Percentiles rank a stretch among this genome's conserved stretches.
Evolutionary conservation across 2,113 vertebrate genomes (phyloP).

Genomic region (Rafetus swinhoei): DNA sequence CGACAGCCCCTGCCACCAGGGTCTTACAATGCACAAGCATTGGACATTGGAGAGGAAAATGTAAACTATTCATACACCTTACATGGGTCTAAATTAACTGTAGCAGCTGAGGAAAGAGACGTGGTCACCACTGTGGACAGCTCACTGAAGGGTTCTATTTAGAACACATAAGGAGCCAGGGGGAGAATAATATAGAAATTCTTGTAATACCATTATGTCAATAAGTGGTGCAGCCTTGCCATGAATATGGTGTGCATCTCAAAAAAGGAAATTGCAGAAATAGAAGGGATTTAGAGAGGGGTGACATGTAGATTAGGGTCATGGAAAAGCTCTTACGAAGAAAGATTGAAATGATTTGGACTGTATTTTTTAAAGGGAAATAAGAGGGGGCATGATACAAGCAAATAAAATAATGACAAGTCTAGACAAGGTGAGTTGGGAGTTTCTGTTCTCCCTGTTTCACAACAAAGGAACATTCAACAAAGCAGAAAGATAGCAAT

Average conservation of each 20-base stretch:
- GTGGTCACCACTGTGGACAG: background rate
- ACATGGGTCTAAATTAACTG: background rate
- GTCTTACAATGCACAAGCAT: background rate
- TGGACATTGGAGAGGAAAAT: background rate
- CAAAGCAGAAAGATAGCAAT: background rate
- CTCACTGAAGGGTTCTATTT: background rate
- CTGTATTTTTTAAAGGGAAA: background rate
- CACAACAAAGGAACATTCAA: background rate
- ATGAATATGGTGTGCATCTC: background rate
- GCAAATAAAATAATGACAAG: background rate
- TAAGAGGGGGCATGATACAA: background rate
- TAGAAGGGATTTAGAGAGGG: background rate
- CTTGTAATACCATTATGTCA: background rate
- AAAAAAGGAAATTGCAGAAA: background rate
- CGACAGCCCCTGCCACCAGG: background rate
- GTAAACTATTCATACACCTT: background rate
- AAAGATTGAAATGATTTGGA: background rate
- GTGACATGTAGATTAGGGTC: background rate
- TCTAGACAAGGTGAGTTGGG: background rate
- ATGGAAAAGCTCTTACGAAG: background rate
- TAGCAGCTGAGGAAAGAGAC: background rate
- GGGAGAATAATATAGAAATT: background rate
- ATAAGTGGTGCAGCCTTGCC: background rate
- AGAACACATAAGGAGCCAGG: background rate
- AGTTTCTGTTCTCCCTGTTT: background rate